Percentiles rank a stretch among this genome's conserved stretches.
These are phyloP conservation scores for Indicator maculatus DNA, from an alignment of 2,113 vertebrate species.

Conservation along the genomic window DNA sequence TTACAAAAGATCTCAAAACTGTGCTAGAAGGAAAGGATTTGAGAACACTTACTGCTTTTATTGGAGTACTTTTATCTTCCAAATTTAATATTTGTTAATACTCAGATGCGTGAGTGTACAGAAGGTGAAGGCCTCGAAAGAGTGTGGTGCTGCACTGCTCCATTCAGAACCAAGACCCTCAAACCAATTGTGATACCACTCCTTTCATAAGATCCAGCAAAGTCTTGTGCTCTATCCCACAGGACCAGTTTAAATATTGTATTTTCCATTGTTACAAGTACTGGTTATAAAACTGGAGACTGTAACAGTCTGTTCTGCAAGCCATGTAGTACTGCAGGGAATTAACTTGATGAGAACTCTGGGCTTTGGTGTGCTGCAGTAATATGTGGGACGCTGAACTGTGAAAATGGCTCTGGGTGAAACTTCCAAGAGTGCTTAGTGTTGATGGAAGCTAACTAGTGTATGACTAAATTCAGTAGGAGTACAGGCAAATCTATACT, in stretches of 20 bases:
- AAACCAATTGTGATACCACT: background rate
- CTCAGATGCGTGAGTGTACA: background rate
- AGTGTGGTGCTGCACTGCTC: background rate
- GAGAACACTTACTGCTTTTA: background rate
- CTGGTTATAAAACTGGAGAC: background rate
- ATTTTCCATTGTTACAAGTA: conserved; percentile 24
- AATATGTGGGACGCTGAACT: background rate
- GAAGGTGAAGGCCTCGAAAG: background rate
- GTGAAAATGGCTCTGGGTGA: background rate
- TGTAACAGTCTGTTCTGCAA: background rate
- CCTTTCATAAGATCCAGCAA: background rate
- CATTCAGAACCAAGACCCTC: background rate
- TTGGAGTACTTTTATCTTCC: background rate
- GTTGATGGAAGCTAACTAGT: background rate
- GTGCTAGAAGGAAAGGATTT: background rate
- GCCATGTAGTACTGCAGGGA: background rate
- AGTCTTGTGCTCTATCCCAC: background rate
- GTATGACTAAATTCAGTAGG: background rate
- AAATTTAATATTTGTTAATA: background rate
- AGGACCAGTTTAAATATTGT: background rate
- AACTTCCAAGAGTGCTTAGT: background rate
- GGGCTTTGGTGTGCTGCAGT: background rate
- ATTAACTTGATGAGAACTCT: background rate
- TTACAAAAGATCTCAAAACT: background rate
- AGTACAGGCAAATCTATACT: background rate